Base-by-base conservation (phyloP, 2,888 invertebrate genomes). In the Pasiphila rectangulata region DNA sequence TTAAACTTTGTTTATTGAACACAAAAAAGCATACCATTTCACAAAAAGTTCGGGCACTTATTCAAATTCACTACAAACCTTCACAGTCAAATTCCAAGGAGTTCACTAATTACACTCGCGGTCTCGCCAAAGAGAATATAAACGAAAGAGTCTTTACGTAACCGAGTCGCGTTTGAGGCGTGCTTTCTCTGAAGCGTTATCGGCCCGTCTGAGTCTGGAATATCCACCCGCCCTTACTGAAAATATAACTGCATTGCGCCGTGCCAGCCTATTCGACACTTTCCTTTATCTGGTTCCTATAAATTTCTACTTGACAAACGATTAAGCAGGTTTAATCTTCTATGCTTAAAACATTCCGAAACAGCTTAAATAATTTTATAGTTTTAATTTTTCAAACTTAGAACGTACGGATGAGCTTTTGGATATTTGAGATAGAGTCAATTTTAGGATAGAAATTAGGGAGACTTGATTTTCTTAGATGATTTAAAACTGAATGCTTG, bases 171-270 rank as follows among this genome's bases (percentile, higher is more conserved):
- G 56, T 52, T 57, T 52, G 61, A 59, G 56, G 67, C 86, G 86
- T 85, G 85, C 83, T 81, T 72, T 66, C 84, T 49, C 71, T 56
- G 57, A 73, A 77, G 68, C 79, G 82, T 60, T 79, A 67, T 68
- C 74, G 72, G 67, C 65, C 69, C 85, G 83, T 86, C 86, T 86
- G 86, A 61, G n/a, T n/a, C n/a, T 77, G 62, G 57, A 64, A 59
- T 63, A 54, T 63, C 64, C 66, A 56, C 64, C 65, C 66, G 70
- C 67, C 64, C 67, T 66, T 65, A 63, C 63, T 70, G 64, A 62
- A 29, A 63, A 64, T 62, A 63, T 79, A 79, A 79, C 86, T 86
- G 86, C 86, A 87, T 76, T 86, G 86, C 86, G 86, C 77, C 69
- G 56, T 65, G 64, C 54, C 47, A 53, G 49, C 50, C 48, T 30